Evolutionary conservation across 2,113 vertebrate species (phyloP), one percentile per base, ranked within the genome.

Genomic region (Polyodon spathula): DNA sequence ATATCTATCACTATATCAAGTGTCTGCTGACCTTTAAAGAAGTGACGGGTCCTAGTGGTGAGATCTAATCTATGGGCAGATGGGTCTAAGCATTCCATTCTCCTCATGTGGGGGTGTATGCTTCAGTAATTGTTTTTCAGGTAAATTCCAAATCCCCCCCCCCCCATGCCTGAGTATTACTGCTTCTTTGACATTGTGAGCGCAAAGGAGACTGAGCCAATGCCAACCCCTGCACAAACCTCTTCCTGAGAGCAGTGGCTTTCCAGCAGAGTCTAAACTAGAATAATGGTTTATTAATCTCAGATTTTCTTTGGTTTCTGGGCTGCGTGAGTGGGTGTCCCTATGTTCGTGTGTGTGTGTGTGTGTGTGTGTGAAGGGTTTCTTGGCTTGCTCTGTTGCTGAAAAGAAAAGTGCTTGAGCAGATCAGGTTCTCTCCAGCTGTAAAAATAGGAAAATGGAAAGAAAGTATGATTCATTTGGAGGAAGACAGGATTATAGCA

Each of bases 381-480:
- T 73, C 66, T 76, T 78, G 75, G 72, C 71, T 71, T 74, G 74
- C 66, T 68, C 67, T 68, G 70, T 80, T 67, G 71, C 75, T 37
- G 42, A 77, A 65, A 42, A 80, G 71, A 69, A 75, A 83, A 85
- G 68, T 50, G 61, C 71, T 86, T 71, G 61, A 78, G 67, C 77
- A 80, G 79, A 83, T 84, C 67, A 67, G 70, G 66, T 80, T 71
- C 65, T 56, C 66, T 71, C 69, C 85, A 87, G 84, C 84, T 87
- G 83, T 86, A 77, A 84, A 87, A 86, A 85, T 83, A 85, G 60
- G 70, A 76, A 76, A 54, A 64, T 58, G 71, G 63, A 73, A 61
- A 71, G 68, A 82, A 82, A 79, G 63, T 77, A 78, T 86, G 81
- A 84, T 80, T 83, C 78, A 86, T 73, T 72, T 72, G 72, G 76